phyloP scores from a whole-genome alignment of 2,888 invertebrate species.

The Chrysolina americana region DNA sequence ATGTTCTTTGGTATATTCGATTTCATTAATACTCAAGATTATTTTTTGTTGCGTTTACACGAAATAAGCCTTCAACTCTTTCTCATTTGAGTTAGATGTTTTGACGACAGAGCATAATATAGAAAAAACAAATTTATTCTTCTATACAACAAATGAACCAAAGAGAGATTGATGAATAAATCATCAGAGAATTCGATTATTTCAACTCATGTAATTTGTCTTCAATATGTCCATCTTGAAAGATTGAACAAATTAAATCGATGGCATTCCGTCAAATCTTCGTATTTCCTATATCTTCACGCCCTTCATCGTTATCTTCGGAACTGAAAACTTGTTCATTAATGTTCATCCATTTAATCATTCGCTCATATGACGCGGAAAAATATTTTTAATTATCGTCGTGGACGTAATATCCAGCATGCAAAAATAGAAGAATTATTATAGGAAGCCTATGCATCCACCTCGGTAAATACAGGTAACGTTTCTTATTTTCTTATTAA shows the following conservation, averaged over 20 bases:
- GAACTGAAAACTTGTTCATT: slow-evolving; percentile 5
- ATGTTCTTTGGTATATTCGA: too few species aligned
- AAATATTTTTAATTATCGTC: slow-evolving; percentile 29
- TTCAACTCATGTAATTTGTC: not conserved
- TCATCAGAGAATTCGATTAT: too few species aligned
- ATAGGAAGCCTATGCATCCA: slow-evolving; percentile 48
- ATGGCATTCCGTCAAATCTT: slow-evolving; percentile 1
- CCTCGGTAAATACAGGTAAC: slow-evolving; percentile 50
- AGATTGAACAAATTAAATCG: too few species aligned
- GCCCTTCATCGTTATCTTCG: slow-evolving; percentile 4
- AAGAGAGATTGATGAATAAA: too few species aligned
- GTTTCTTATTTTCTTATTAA: slow-evolving; percentile 51
- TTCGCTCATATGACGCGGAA: slow-evolving; percentile 19
- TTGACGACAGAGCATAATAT: too few species aligned
- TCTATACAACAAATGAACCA: too few species aligned
- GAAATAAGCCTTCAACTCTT: too few species aligned
- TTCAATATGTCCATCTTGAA: too few species aligned
- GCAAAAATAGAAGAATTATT: slow-evolving; percentile 47
- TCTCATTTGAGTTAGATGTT: too few species aligned
- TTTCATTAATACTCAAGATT: too few species aligned
- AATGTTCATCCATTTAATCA: slow-evolving; percentile 15
- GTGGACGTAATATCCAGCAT: slow-evolving; percentile 31
- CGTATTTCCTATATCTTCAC: not conserved
- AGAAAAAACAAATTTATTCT: too few species aligned
- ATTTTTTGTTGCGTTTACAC: too few species aligned